phyloP scores from a whole-genome alignment of 2,113 vertebrate genomes.

The Carassius gibelio region DNA sequence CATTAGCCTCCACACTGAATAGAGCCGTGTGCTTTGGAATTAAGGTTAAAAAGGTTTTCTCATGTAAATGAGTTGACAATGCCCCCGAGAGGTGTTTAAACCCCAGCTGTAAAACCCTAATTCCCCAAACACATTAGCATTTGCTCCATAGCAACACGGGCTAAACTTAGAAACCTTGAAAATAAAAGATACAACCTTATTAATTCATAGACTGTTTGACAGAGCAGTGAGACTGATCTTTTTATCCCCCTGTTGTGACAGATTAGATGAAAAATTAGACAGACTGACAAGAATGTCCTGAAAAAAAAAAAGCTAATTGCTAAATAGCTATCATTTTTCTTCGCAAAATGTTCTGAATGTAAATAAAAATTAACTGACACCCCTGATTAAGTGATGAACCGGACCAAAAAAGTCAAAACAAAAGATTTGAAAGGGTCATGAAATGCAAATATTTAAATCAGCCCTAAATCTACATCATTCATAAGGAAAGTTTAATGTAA shows the following conservation, averaged over 20 bases:
- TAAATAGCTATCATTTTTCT: not conserved
- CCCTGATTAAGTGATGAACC: not conserved
- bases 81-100: slow-evolving; percentile 11
- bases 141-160: not conserved
- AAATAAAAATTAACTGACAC: not conserved
- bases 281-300: not conserved
- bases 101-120: slow-evolving; percentile 10
- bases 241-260: not conserved
- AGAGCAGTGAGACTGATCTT: not conserved
- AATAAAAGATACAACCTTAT: slow-evolving; percentile 16
- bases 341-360: not conserved
- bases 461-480: not conserved
- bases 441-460: not conserved
- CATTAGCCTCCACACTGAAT: slow-evolving; percentile 28
- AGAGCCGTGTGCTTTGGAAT: not conserved
- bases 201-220: not conserved
- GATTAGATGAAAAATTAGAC: slow-evolving; percentile 13
- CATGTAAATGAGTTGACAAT: slow-evolving; percentile 34
- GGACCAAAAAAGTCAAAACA: not conserved
- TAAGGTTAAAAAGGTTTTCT: slow-evolving; percentile 37
- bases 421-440: not conserved
- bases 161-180: not conserved
- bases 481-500: not conserved
- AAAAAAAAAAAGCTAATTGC: not conserved
- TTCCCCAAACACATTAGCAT: slow-evolving; percentile 38